A percentile compares a stretch with the other conserved stretches of the same genome.
Conservation (phyloP, 2,888 invertebrate species). For the Limnephilus rhombicus region DNA sequence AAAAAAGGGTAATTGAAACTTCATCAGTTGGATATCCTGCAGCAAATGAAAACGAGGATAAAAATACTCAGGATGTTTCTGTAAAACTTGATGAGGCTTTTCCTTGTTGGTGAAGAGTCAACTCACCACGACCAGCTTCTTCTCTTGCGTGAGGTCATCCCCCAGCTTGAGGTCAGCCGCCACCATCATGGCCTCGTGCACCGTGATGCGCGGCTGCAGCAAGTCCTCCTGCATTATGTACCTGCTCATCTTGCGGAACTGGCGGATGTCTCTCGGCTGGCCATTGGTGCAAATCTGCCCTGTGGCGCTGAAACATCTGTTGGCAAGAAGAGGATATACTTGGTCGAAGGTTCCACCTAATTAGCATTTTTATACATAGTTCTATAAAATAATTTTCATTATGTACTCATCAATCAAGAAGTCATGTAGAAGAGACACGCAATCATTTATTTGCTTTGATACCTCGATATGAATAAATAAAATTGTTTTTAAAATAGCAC, state of each 20-base stretch:
- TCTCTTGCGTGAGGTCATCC: slow-evolving; percentile 77
- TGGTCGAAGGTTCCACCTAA: too few species aligned
- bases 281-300: slow-evolving; percentile 91
- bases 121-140: slow-evolving; percentile 86
- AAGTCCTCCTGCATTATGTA: slow-evolving; percentile 98
- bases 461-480: not conserved
- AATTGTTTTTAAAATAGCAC: too few species aligned
- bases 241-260: slow-evolving; percentile 92
- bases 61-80: not conserved
- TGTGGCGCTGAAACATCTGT: slow-evolving; percentile 82
- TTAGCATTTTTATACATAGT: not conserved
- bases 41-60: not conserved
- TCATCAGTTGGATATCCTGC: not conserved
- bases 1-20: not conserved
- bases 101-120: not conserved
- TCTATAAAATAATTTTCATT: not conserved
- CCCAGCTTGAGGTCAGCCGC: slow-evolving; percentile 94
- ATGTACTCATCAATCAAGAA: not conserved
- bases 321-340: not conserved
- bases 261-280: slow-evolving; percentile 83
- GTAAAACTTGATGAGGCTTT: not conserved
- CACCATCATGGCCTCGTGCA: slow-evolving; percentile 91
- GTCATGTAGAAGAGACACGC: not conserved
- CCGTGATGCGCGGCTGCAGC: slow-evolving; percentile 91
- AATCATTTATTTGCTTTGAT: not conserved